A percentile compares a stretch with the other conserved stretches of the same genome.
phyloP scores from a whole-genome alignment of 2,113 vertebrate genomes.

The Struthidea cinerea region DNA sequence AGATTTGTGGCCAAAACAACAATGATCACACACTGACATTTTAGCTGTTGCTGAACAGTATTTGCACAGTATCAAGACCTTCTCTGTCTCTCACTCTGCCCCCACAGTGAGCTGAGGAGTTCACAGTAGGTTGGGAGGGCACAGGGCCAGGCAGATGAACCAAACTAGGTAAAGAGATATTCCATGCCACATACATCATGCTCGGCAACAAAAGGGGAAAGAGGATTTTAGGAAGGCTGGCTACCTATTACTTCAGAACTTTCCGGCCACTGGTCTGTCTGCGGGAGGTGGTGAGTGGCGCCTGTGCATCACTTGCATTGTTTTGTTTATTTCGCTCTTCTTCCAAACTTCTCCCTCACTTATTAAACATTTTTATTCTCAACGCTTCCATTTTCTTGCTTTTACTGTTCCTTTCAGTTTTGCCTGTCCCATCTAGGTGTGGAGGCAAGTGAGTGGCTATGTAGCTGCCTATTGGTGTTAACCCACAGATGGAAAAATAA shows the following conservation, averaged over 20 bases:
- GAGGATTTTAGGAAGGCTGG: not conserved
- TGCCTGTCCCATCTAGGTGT: not conserved
- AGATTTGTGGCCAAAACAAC: not conserved
- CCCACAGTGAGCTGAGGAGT: not conserved
- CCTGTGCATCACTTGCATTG: not conserved
- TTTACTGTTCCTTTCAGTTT: not conserved
- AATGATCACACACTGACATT: not conserved
- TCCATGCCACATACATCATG: not conserved
- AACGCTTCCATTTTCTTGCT: rapidly evolving
- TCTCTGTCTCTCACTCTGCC: not conserved
- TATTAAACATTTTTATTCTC: not conserved
- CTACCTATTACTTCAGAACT: rapidly evolving
- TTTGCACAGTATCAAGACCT: not conserved
- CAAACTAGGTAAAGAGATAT: not conserved
- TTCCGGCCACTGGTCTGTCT: not conserved
- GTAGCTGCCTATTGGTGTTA: not conserved
- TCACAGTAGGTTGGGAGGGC: not conserved
- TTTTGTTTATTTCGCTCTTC: not conserved
- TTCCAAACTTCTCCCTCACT: not conserved
- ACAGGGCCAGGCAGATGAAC: not conserved
- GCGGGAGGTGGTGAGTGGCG: not conserved
- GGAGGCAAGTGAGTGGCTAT: not conserved
- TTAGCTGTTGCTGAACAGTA: not conserved
- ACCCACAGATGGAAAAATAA: not conserved
- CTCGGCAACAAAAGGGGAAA: not conserved